Conservation (phyloP, 2,113 vertebrate species). For the Uropsilus gracilis region DNA sequence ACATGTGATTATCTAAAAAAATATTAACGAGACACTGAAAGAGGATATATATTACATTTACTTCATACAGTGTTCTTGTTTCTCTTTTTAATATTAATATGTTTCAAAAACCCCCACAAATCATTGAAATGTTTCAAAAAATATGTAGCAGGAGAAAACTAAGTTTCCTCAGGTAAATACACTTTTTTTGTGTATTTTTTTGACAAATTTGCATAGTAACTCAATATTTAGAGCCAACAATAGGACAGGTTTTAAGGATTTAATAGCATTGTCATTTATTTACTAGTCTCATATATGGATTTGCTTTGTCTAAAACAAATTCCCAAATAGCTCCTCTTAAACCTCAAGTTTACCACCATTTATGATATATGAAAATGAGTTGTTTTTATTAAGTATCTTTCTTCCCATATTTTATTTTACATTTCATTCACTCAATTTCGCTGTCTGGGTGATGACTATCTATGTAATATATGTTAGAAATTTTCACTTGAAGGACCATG, state of each 20-base stretch:
- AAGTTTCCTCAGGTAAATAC: too few relatives aligned
- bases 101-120: background rate
- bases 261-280: background rate
- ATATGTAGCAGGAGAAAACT: background rate
- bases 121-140: constrained; percentile 13
- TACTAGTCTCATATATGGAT: constrained; percentile 28
- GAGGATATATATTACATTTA: background rate
- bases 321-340: background rate
- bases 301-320: constrained; percentile 41
- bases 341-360: constrained; percentile 73
- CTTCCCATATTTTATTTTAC: constrained; percentile 73
- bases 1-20: background rate
- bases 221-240: background rate
- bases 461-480: constrained; percentile 83
- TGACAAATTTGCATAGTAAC: background rate
- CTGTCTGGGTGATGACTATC: constrained; percentile 77
- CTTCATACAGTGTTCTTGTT: background rate
- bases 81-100: background rate
- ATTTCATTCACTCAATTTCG: constrained; percentile 70
- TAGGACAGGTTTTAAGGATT: background rate
- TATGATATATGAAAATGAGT: constrained; percentile 76
- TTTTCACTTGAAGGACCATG: constrained; percentile 87
- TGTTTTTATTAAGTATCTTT: constrained; percentile 82
- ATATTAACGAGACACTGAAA: background rate
- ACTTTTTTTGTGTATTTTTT: too few relatives aligned